These are phyloP conservation scores for Metopolophium dirhodum DNA, from an alignment of 1,140 invertebrate genomes.

Conservation along the genomic window DNA sequence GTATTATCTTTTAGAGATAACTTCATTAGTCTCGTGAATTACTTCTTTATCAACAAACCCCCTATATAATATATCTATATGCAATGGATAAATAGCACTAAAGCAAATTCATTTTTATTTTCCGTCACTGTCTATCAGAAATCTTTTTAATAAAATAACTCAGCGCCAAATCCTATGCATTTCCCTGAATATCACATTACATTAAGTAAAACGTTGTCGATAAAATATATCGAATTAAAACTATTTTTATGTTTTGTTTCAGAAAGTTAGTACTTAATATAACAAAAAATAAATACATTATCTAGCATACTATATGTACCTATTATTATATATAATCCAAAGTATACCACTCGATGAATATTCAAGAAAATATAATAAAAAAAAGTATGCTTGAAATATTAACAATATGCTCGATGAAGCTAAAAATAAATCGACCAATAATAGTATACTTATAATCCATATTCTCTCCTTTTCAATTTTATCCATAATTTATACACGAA, in stretches of 20 bases:
- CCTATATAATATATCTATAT: background rate
- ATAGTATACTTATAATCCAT: background rate
- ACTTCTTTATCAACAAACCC: background rate
- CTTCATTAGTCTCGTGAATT: conserved; percentile 23
- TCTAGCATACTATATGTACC: background rate
- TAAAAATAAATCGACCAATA: background rate
- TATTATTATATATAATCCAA: background rate
- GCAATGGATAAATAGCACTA: background rate
- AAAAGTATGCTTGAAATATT: background rate
- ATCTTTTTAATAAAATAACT: conserved; percentile 27
- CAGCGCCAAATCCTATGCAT: conserved; percentile 23
- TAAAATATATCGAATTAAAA: background rate
- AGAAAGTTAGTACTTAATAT: background rate
- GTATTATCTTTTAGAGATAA: conserved; percentile 25
- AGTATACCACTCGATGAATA: background rate
- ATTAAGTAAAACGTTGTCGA: background rate
- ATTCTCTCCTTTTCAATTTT: background rate
- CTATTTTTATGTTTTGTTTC: conserved; percentile 7
- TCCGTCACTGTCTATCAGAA: background rate
- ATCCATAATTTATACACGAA: conserved; percentile 4
- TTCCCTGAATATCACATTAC: background rate
- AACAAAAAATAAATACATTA: conserved; percentile 15
- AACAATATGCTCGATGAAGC: background rate
- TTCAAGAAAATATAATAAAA: background rate
- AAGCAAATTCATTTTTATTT: conserved; percentile 32